Evolutionary conservation across 1,140 invertebrate species (phyloP), one percentile per base, ranked within the genome.

Genomic region (Drosophila kepulauana): DNA sequence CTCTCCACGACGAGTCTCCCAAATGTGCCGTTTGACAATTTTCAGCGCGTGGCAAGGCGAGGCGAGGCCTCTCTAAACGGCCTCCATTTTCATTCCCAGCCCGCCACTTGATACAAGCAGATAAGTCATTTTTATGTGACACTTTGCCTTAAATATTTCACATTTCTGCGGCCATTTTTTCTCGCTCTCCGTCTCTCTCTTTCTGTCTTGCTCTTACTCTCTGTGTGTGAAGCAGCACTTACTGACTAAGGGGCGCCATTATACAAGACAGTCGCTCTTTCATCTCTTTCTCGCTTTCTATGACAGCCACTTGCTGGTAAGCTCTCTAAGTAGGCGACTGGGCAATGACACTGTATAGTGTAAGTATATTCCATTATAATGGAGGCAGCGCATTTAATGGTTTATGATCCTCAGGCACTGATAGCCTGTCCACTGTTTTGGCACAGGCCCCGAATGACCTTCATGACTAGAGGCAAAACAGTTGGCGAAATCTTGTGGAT

Each of bases 91-190:
- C 71, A 64, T 64, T 67, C 76, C 76, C 78, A 66, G 64, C 67
- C 74, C 54, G 68, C 64, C 84, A 88, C 81, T 80, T 82, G 85
- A 84, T 89, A 89, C 85, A 78, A 81, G 85, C 78, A 89, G 87
- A 91, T 91, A 91, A 91, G 87, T 91, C 87, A 91, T 91, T 91
- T 91, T 91, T 91, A 91, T 91, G 87, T 91, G 87, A 91, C 82
- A 91, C 87, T 91, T 91, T 87, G 82, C 87, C 87, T 91, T 91
- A 91, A 91, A 91, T 87, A 91, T 91, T 91, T 91, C 87, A 82
- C 87, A 77, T 91, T 88, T 91, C 78, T 82, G 68, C 72, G 78
- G 72, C 75, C 75, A 68, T 75, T 78, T 78, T 77, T 58, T 52
- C 48, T 41, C 15, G 56, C 3, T 16, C 28, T 25, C 25, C 16